Base-by-base conservation (phyloP, 2,888 invertebrate species). In the Uropetala carovei region DNA sequence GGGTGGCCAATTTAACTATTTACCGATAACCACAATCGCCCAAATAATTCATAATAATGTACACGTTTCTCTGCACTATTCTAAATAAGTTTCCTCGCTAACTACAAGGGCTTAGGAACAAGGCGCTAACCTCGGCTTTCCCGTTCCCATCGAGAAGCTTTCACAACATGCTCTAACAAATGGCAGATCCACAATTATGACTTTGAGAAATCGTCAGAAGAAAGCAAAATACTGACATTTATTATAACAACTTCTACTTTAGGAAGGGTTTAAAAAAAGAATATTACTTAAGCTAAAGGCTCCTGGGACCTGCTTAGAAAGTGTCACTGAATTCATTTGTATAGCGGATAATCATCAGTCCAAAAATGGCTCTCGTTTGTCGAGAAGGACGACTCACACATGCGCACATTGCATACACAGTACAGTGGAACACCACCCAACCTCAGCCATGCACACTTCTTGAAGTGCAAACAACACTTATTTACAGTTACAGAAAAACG, bases 401-500 rank as follows among this genome's bases (percentile, higher is more conserved):
- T 43, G 16, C 64, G 64, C 68, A 89, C 30, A 60, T 30, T 64
- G 43, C 64, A 89, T 89, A 60, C 64, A 89, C 16, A 27, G 27
- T 27, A 75, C 43, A 57, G 83, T n/a, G 64, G 64, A 64, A 68
- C n/a, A 43, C 43, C 64, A 64, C 18, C 89, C 89, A 64, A n/a
- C 64, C 60, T 89, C 89, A 75, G 75, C 75, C 27, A 89, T 43
- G 64, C 43, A 64, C 64, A 68, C 89, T 59, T 86, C 59, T 56
- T 30, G 64, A 89, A 89, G 89, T 89, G 89, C 89, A 89, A 89
- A 64, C 56, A 64, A 64, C 89, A 89, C 64, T 89, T 89, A 89
- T 89, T 68, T 89, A 89, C 89, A 89, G 13, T 64, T 43, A 89
- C 43, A 43, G 56, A 89, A 68, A 89, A 18, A 30, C 60, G 22